Percentiles rank a stretch among this genome's conserved stretches.
Conservation (phyloP, 2,888 invertebrate species). For the Heliconius hortense region DNA sequence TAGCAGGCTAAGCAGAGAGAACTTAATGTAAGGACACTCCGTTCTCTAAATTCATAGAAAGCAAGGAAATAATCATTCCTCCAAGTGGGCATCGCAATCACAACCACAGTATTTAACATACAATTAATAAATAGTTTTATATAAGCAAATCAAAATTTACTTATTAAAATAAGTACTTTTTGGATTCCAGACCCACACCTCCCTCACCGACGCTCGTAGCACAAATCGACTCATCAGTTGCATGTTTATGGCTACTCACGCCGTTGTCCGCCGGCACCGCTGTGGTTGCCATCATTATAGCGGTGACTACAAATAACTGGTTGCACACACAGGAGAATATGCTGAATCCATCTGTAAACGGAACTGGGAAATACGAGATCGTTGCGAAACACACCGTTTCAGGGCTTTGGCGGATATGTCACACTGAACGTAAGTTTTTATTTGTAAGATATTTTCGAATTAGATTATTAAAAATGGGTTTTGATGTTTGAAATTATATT, state of each 20-base stretch:
- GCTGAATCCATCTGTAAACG: slow-evolving; percentile 88
- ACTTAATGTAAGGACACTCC: background rate
- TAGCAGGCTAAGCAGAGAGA: too few species aligned
- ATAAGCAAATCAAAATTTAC: background rate
- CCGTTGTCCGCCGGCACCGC: slow-evolving; percentile 87
- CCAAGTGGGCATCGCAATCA: too few species aligned
- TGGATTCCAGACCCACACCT: slow-evolving; percentile 65
- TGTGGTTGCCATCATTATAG: slow-evolving; percentile 86
- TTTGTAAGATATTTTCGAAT: background rate
- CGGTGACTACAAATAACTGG: slow-evolving; percentile 92
- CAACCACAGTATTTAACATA: too few species aligned
- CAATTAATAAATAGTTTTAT: too few species aligned
- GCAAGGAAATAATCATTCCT: too few species aligned
- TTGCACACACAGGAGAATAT: slow-evolving; percentile 93
- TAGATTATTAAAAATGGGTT: background rate
- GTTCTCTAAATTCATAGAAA: background rate
- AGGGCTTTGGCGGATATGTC: slow-evolving; percentile 91
- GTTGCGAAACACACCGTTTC: slow-evolving; percentile 89
- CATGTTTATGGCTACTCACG: slow-evolving; percentile 84
- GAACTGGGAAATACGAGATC: slow-evolving; percentile 87
- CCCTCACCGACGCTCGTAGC: slow-evolving; percentile 74
- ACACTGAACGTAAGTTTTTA: slow-evolving; percentile 87
- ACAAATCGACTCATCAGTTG: slow-evolving; percentile 82
- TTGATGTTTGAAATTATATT: background rate
- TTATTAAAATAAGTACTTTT: background rate